Evolutionary conservation across 2,797 vertebrate species (phyloP).

Genomic region (Halcyon chelicuti): DNA sequence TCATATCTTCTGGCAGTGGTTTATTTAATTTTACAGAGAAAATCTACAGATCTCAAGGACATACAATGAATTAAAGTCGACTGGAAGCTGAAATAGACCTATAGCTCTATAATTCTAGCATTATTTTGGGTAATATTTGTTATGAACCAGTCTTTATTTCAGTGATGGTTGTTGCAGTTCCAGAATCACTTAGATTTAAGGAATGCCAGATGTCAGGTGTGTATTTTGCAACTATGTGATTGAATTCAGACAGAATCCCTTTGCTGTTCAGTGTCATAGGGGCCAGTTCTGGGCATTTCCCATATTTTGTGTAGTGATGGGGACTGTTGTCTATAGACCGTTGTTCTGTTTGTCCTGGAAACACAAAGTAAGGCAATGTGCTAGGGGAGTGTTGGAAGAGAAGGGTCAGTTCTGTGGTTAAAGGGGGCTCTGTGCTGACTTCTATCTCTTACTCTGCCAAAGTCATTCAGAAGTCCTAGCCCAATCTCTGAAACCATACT

Average conservation of each 20-base stretch:
- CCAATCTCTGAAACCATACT: not conserved
- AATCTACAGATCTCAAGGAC: not conserved
- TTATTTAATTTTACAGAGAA: not conserved
- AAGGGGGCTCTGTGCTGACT: not conserved
- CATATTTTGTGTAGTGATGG: not conserved
- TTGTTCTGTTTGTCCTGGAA: not conserved
- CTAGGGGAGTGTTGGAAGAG: not conserved
- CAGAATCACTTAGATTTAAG: not conserved
- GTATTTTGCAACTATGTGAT: not conserved
- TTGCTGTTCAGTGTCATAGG: not conserved
- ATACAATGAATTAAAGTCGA: not conserved
- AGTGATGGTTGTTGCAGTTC: not conserved
- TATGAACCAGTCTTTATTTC: not conserved
- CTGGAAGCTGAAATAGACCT: not conserved
- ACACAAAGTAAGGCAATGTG: not conserved
- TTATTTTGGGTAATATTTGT: not conserved
- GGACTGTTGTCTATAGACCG: not conserved
- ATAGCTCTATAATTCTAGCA: not conserved
- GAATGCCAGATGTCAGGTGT: not conserved
- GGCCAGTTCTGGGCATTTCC: not conserved
- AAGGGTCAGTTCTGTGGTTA: not conserved
- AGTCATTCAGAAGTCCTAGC: not conserved
- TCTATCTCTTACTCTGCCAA: not conserved
- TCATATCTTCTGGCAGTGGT: not conserved
- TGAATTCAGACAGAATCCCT: not conserved